A percentile compares a stretch with the other conserved stretches of the same genome.
Conservation (phyloP, 2,888 invertebrate species). For the Graphium colonna region DNA sequence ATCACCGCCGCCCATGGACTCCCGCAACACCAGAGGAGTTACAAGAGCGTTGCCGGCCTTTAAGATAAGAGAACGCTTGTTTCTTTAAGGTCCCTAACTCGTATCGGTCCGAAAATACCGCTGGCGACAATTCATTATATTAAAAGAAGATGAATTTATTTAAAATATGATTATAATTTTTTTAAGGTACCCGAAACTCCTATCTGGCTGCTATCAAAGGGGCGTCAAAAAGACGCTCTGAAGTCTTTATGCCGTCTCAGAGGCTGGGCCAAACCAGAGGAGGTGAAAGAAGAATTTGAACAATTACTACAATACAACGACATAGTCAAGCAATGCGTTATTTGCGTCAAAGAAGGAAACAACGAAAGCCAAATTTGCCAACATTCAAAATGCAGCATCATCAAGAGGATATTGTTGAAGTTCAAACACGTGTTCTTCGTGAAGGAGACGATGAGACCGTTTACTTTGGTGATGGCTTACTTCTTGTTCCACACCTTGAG, state of each 20-base stretch:
- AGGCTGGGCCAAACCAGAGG: conserved; percentile 74
- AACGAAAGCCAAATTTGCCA: conserved; percentile 42
- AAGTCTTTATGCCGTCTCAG: conserved; percentile 76
- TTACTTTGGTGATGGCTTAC: conserved; percentile 70
- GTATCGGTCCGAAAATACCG: too few species aligned
- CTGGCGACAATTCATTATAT: too few species aligned
- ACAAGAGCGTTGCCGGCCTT: too few species aligned
- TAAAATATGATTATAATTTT: too few species aligned
- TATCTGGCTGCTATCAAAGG: conserved; percentile 80
- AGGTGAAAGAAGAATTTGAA: conserved; percentile 74
- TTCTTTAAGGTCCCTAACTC: too few species aligned
- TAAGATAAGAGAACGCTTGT: too few species aligned
- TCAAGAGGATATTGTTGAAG: conserved; percentile 45
- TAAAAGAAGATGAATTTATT: too few species aligned
- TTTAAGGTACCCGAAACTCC: conserved; percentile 80
- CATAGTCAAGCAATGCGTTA: conserved; percentile 48
- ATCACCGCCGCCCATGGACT: too few species aligned
- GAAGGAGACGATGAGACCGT: conserved; percentile 75
- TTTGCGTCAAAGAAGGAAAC: conserved; percentile 54
- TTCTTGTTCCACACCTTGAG: conserved; percentile 77
- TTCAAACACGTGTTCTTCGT: conserved; percentile 62
- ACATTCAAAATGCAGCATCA: conserved; percentile 44
- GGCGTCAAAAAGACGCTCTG: conserved; percentile 74
- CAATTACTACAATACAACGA: conserved; percentile 68
- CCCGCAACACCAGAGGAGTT: too few species aligned